A percentile compares a stretch with the other conserved stretches of the same genome.
Conservation (phyloP, 2,113 vertebrate species). For the Pantherophis guttatus region DNA sequence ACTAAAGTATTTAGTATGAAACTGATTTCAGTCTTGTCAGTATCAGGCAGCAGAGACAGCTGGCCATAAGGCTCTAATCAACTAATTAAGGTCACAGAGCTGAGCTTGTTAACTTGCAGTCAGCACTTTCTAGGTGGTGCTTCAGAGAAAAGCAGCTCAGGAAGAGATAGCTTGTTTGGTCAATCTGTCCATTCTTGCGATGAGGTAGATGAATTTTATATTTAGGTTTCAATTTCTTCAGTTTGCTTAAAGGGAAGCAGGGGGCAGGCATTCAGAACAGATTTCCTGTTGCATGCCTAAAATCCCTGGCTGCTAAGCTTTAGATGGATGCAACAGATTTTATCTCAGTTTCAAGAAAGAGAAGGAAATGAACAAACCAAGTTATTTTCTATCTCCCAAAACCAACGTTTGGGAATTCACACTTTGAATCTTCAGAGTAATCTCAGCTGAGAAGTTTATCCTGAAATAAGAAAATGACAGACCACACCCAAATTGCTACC, state of each 20-base stretch:
- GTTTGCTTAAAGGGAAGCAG: background rate
- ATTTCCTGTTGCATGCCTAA: background rate
- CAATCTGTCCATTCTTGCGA: background rate
- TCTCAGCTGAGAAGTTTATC: background rate
- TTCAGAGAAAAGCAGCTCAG: background rate
- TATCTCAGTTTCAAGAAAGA: background rate
- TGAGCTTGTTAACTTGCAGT: background rate
- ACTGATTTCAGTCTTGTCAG: background rate
- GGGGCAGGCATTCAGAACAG: background rate
- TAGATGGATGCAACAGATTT: background rate
- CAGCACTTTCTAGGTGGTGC: background rate
- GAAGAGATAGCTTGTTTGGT: background rate
- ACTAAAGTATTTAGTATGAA: background rate
- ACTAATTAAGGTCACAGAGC: background rate
- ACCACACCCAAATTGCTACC: background rate
- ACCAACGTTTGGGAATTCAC: background rate
- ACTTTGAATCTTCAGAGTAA: background rate
- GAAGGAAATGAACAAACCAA: background rate
- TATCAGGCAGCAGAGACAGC: background rate
- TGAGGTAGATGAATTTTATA: background rate
- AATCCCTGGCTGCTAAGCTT: background rate
- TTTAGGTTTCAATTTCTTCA: background rate
- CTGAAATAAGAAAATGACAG: background rate
- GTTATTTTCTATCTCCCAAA: background rate
- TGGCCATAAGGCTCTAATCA: background rate